Base-by-base conservation (phyloP, 1,140 invertebrate genomes). In the Diploscapter pachys region DNA sequence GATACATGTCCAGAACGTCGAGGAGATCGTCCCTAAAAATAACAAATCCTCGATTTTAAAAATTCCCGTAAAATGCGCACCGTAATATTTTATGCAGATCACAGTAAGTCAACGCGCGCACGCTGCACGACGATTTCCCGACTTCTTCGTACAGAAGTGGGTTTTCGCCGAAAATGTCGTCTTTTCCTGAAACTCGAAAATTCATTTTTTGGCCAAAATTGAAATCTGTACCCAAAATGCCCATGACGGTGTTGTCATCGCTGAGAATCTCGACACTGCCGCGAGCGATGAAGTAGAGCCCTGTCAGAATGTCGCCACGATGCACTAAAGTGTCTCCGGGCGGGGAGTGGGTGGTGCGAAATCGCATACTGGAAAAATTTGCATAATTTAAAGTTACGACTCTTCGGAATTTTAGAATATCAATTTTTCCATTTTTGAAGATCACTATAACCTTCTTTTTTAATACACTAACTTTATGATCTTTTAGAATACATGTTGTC, bases 101-200 rank as follows among this genome's bases (percentile, higher is more conserved):
- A 89, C 96, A 98, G 88, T 98, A 98, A 0, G 95, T 98, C 78
- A 99, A 89, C n/a, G 95, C 95, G 82, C 95, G 90, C n/a, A 98
- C 95, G 85, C 96, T 94, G 87, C 93, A 97, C 80, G 93, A 94
- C 59, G 95, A 96, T 86, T 98, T 97, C 31, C 96, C 96, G 69
- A 98, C 91, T 4, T 94, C 96, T 51, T 90, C 85, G 87, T 97
- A 91, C 77, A 92, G 90, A 86, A 95, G 96, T 4, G 96, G 94
- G 88, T 98, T 98, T 86, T 98, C 96, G 5, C 96, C 96, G 86
- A 98, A 98, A 83, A 98, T 95, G 87, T 99, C 96, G 84, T 95
- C 94, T 31, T 31, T 31, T 31, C 31, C 31, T 31, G 31, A 31
- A 31, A 31, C 31, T 31, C 31, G 31, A 31, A 31, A 31, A 31